Conservation (phyloP, 1,140 invertebrate species). For the Leucophenga varia region DNA sequence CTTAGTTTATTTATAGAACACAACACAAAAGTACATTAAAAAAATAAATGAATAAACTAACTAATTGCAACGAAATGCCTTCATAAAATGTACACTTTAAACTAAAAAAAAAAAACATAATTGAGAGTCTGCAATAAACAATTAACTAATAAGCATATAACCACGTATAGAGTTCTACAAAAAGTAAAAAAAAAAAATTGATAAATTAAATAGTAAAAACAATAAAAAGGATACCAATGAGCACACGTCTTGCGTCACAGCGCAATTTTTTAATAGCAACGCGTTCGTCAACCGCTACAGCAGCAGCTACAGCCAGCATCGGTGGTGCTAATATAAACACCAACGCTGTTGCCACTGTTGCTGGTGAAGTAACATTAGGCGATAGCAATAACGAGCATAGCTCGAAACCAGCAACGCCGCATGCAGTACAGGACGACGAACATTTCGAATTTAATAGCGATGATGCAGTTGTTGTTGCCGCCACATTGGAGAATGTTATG, state of each 20-base stretch:
- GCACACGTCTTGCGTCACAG: conserved; percentile 45
- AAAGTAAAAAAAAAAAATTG: too few species aligned
- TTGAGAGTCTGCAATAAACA: background rate
- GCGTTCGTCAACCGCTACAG: conserved; percentile 21
- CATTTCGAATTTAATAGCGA: conserved; percentile 38
- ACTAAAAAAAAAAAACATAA: conserved; percentile 2
- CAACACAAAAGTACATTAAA: conserved; percentile 11
- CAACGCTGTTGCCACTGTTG: conserved; percentile 10
- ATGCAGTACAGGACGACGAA: conserved; percentile 17
- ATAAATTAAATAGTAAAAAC: background rate
- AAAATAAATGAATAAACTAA: background rate
- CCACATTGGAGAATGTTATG: conserved; percentile 44
- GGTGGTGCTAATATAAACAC: conserved; percentile 16
- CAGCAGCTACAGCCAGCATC: conserved; percentile 9
- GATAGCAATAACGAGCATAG: conserved; percentile 21
- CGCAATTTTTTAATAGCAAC: conserved; percentile 50
- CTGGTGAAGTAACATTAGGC: conserved; percentile 5
- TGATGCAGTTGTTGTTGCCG: conserved; percentile 43
- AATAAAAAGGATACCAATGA: conserved; percentile 34
- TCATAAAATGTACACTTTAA: conserved; percentile 9
- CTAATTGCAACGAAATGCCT: conserved; percentile 16
- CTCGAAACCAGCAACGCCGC: conserved; percentile 10
- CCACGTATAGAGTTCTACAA: too few species aligned
- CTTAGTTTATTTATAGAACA: too few species aligned
- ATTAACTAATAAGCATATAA: background rate